Percentiles rank a stretch among this genome's conserved stretches.
These are phyloP conservation scores for Tetrax tetrax DNA, from an alignment of 2,113 vertebrate species.

Conservation along the genomic window DNA sequence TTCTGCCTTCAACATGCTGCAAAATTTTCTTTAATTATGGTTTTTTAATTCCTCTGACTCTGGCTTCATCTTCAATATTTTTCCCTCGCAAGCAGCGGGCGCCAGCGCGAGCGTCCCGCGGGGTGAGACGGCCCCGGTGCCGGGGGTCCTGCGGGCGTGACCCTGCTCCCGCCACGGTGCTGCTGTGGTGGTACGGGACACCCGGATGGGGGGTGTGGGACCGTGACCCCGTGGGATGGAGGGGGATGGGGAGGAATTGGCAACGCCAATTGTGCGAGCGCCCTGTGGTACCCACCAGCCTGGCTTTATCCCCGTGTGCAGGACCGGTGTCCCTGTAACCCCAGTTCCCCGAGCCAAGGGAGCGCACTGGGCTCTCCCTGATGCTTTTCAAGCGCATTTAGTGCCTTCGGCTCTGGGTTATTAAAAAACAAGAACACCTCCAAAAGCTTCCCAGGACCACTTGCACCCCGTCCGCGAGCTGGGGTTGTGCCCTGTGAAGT, in stretches of 20 bases:
- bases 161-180: rapidly evolving
- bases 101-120: rapidly evolving
- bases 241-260: rapidly evolving
- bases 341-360: rapidly evolving
- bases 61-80: rapidly evolving
- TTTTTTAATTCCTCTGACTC: not conserved
- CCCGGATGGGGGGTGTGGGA: rapidly evolving
- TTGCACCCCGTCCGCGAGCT: rapidly evolving
- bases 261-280: rapidly evolving
- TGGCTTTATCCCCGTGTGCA: not conserved
- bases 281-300: rapidly evolving
- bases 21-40: not conserved
- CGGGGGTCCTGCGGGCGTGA: rapidly evolving
- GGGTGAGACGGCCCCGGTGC: rapidly evolving
- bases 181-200: rapidly evolving
- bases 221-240: rapidly evolving
- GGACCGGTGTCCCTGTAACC: not conserved
- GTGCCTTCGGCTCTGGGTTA: not conserved
- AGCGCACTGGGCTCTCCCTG: not conserved
- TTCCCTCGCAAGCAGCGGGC: not conserved
- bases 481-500: rapidly evolving
- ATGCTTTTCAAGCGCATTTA: not conserved
- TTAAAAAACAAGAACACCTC: rapidly evolving
- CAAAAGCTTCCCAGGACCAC: rapidly evolving
- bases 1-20: constrained; percentile 11